phyloP scores from a whole-genome alignment of 2,797 vertebrate species.

The Loriculus beryllinus region DNA sequence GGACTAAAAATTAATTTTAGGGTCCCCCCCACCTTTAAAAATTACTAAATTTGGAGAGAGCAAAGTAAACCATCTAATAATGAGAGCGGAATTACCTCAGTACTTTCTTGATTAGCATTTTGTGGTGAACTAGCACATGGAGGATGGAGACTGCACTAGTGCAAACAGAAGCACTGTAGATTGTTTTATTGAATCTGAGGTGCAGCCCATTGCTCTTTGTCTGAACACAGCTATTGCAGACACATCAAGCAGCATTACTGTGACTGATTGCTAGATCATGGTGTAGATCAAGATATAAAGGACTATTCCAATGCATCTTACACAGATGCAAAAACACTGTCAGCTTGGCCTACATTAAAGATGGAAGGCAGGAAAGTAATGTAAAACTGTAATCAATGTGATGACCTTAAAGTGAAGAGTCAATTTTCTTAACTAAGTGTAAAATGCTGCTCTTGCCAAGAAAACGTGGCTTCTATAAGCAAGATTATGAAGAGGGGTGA shows the following conservation, averaged over 20 bases:
- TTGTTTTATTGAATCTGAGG: background rate
- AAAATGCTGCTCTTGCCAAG: background rate
- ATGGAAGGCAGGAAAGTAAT: background rate
- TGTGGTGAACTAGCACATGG: background rate
- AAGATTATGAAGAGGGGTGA: background rate
- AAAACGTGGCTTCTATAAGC: background rate
- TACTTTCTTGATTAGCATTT: background rate
- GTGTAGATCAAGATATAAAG: background rate
- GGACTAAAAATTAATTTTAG: too few species aligned
- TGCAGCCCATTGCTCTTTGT: background rate
- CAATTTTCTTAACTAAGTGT: background rate
- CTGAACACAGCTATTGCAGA: background rate
- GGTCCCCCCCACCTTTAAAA: background rate
- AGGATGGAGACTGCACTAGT: background rate
- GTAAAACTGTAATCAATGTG: background rate
- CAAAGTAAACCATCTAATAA: background rate
- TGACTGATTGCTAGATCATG: background rate
- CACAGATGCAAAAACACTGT: background rate
- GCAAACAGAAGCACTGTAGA: background rate
- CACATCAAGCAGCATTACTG: background rate
- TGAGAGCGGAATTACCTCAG: background rate
- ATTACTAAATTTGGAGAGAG: background rate
- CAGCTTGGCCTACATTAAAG: background rate
- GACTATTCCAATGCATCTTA: background rate
- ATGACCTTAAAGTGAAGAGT: background rate